phyloP scores from a whole-genome alignment of 2,113 vertebrate species.

The Actenoides lindsayi region DNA sequence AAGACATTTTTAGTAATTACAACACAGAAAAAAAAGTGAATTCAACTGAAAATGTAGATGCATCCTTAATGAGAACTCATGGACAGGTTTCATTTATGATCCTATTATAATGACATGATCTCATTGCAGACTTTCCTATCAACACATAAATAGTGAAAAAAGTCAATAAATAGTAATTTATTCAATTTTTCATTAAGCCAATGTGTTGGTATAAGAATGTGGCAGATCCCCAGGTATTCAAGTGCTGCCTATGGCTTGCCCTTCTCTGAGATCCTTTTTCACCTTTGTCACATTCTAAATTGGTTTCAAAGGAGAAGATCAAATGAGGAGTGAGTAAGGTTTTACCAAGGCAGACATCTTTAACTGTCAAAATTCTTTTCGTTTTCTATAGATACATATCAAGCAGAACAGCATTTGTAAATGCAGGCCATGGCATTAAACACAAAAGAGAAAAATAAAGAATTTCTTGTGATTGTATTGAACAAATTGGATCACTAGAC shows the following conservation, averaged over 20 bases:
- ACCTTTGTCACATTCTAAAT: not conserved
- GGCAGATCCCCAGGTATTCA: constrained; percentile 1
- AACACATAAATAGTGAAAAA: constrained; percentile 6
- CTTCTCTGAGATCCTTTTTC: not conserved
- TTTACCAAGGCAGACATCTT: not conserved
- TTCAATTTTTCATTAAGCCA: constrained; percentile 14
- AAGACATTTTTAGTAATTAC: not conserved
- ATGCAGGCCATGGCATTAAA: not conserved
- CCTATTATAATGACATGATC: not conserved
- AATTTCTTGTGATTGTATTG: not conserved
- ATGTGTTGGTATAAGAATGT: not conserved
- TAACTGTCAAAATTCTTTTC: not conserved
- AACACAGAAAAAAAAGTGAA: not conserved
- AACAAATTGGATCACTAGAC: not conserved
- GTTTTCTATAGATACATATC: not conserved
- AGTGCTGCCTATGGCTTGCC: not conserved
- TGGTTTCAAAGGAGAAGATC: not conserved
- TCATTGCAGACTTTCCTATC: not conserved
- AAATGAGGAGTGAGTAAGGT: not conserved
- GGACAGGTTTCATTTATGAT: not conserved
- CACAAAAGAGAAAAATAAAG: not conserved
- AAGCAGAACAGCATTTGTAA: not conserved
- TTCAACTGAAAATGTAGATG: not conserved
- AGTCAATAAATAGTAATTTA: not conserved
- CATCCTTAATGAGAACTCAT: not conserved